Conservation (phyloP, 2,113 vertebrate species). For the Ochotona curzoniae region DNA sequence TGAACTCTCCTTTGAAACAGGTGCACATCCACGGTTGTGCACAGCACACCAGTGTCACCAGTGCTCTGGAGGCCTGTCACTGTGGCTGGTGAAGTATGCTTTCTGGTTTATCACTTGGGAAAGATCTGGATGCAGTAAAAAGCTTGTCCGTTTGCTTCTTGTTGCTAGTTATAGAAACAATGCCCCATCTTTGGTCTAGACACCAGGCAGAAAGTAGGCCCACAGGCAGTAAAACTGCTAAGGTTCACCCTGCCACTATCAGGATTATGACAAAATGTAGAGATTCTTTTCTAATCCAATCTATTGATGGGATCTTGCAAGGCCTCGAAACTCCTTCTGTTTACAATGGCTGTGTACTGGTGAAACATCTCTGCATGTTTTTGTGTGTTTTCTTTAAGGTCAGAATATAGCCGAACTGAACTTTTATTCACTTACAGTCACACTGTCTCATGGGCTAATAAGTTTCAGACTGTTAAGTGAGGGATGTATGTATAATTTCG, state of each 20-base stretch:
- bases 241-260: neutral
- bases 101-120: neutral
- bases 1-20: neutral
- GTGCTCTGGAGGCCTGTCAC: neutral
- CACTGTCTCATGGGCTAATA: neutral
- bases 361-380: neutral
- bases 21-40: accelerated
- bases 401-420: neutral
- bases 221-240: neutral
- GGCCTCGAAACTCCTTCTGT: slow-evolving; percentile 29
- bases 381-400: neutral
- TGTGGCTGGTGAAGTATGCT: neutral
- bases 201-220: neutral
- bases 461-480: neutral
- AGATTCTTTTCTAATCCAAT: slow-evolving; percentile 5
- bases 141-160: neutral
- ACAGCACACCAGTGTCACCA: accelerated
- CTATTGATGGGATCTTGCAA: neutral
- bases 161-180: neutral
- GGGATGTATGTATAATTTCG: neutral
- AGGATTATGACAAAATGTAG: neutral
- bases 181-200: neutral
- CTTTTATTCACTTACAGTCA: neutral
- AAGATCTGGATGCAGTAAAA: neutral
- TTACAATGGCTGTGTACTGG: neutral